Percentiles rank a stretch among this genome's conserved stretches.
These are phyloP conservation scores for Periophthalmus modestus DNA, from an alignment of 2,113 vertebrate species.

Conservation along the genomic window DNA sequence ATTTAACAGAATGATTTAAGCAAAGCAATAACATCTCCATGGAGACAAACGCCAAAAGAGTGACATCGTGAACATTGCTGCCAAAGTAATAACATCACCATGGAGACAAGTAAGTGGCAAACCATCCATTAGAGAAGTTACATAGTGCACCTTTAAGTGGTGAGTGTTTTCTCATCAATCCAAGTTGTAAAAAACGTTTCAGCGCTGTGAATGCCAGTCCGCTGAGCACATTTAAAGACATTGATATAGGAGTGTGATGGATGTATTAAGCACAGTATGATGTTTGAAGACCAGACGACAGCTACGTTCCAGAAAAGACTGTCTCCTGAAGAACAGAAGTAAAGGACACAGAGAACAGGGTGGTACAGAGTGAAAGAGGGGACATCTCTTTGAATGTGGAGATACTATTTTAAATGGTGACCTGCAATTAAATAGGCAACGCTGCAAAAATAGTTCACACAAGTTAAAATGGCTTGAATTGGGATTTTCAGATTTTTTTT, in stretches of 20 bases:
- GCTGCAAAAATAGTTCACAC: background rate
- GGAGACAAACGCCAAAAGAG: too few species aligned
- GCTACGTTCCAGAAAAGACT: slow-evolving; percentile 17
- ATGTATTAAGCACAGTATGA: slow-evolving; percentile 71
- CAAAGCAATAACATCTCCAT: too few species aligned
- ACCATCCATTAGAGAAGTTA: background rate
- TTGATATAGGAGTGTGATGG: slow-evolving; percentile 31
- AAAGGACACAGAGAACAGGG: slow-evolving; percentile 10
- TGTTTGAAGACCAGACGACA: slow-evolving; percentile 73
- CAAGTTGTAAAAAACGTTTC: background rate
- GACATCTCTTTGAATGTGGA: slow-evolving; percentile 64
- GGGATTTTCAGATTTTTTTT: too few species aligned
- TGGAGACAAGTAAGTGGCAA: background rate
- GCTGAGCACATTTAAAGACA: slow-evolving; percentile 13
- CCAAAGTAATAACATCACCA: background rate
- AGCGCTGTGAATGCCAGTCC: background rate
- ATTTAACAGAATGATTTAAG: too few species aligned
- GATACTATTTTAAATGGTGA: background rate
- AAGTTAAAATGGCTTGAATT: background rate
- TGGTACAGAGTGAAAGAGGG: slow-evolving; percentile 1
- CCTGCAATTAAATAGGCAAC: background rate
- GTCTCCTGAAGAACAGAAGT: slow-evolving; percentile 29
- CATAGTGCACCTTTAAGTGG: background rate
- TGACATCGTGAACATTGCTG: too few species aligned
- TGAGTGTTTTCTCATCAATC: background rate